These are phyloP conservation scores for Eumacrocentrus americanus DNA, from an alignment of 2,888 invertebrate genomes.

Conservation along the genomic window DNA sequence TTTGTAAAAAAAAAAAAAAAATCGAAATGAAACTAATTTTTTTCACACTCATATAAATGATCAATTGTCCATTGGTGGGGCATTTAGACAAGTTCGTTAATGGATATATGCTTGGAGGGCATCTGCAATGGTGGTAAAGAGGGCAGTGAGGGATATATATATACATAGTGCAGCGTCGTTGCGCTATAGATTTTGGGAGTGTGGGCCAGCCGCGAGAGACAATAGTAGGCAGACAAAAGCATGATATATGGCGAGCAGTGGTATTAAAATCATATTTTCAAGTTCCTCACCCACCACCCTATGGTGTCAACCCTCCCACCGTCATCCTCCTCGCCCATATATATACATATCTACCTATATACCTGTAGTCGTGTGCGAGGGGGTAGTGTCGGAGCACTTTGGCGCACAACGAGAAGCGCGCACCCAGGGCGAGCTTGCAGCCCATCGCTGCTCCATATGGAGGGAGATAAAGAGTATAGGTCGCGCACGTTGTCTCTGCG, in stretches of 20 bases:
- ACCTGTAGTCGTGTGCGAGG: neutral
- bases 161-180: conserved; percentile 21
- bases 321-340: conserved; percentile 20
- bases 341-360: neutral
- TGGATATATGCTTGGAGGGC: too few species aligned
- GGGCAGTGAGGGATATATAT: too few species aligned
- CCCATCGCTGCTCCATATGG: neutral
- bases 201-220: conserved; percentile 51
- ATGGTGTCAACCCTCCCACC: conserved; percentile 12
- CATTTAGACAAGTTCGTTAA: too few species aligned
- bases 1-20: too few species aligned
- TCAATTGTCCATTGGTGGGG: too few species aligned
- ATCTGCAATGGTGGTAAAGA: neutral
- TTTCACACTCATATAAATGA: too few species aligned
- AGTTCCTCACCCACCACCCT: conserved; percentile 34
- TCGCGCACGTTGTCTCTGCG: conserved; percentile 27
- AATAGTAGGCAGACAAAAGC: conserved; percentile 60
- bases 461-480: conserved; percentile 18
- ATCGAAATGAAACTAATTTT: too few species aligned
- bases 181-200: conserved; percentile 41
- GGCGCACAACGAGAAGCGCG: conserved; percentile 18
- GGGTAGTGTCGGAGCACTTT: conserved; percentile 2
- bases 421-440: conserved; percentile 10
- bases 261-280: conserved; percentile 61
- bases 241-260: conserved; percentile 57